phyloP scores from a whole-genome alignment of 2,113 vertebrate species.

The Thamnaconus septentrionalis region DNA sequence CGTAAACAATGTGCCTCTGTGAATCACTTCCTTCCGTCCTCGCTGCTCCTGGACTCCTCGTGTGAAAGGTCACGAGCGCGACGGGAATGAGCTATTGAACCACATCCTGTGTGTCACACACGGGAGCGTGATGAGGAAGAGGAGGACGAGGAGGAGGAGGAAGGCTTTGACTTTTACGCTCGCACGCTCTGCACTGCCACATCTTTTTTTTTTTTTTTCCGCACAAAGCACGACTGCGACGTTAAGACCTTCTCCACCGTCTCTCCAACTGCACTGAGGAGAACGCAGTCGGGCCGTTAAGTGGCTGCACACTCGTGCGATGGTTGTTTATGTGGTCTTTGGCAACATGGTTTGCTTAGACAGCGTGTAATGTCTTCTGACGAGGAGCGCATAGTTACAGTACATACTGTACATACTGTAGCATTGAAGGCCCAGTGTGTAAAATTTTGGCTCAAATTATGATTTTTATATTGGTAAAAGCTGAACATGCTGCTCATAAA shows the following conservation, averaged over 20 bases:
- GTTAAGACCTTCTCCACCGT: not conserved
- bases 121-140: too few relatives aligned
- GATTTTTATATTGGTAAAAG: too few relatives aligned
- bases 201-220: too few relatives aligned
- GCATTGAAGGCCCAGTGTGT: too few relatives aligned
- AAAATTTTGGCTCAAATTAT: too few relatives aligned
- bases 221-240: too few relatives aligned
- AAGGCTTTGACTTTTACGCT: too few relatives aligned
- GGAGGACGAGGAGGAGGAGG: too few relatives aligned
- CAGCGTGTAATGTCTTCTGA: conserved; percentile 4
- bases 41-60: not conserved
- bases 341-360: not conserved
- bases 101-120: not conserved
- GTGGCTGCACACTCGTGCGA: conserved; percentile 5
- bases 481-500: too few relatives aligned
- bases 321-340: not conserved
- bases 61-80: conserved; percentile 13
- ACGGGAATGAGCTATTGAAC: not conserved
- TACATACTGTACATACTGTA: too few relatives aligned
- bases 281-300: conserved; percentile 16
- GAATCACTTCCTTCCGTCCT: not conserved
- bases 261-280: not conserved
- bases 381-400: not conserved
- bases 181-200: too few relatives aligned
- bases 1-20: conserved; percentile 7